Evolutionary conservation across 1,140 invertebrate species (phyloP).

Genomic region (Nasonia longicornis): DNA sequence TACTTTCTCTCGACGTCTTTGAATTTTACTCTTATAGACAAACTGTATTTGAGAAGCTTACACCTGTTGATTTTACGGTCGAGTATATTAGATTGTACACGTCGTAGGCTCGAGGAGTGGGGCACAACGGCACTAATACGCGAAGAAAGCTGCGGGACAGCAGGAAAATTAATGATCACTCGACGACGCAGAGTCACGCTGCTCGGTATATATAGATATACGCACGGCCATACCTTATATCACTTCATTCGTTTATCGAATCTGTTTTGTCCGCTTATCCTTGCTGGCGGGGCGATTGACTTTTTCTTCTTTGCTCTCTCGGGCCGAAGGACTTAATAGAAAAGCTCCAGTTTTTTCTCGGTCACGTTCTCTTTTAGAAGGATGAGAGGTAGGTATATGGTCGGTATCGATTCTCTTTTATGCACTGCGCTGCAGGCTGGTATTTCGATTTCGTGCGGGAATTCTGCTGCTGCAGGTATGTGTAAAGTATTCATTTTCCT

Average conservation of each 20-base stretch:
- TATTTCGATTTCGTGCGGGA: neutral
- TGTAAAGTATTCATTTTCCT: too few species aligned
- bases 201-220: neutral
- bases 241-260: slow-evolving; percentile 24
- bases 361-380: neutral
- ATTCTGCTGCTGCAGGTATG: too few species aligned
- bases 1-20: too few species aligned
- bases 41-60: too few species aligned
- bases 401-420: neutral
- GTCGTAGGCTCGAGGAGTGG: neutral
- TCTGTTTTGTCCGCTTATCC: neutral
- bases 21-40: too few species aligned
- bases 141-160: neutral
- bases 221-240: neutral
- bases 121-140: neutral
- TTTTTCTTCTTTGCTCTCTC: neutral
- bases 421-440: neutral
- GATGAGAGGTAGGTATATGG: neutral
- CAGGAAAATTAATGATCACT: slow-evolving; percentile 29
- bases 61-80: neutral
- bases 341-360: neutral
- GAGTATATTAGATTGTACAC: neutral
- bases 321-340: neutral
- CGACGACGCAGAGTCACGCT: slow-evolving; percentile 7
- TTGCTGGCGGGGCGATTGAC: neutral